Evolutionary conservation across 2,113 vertebrate genomes (phyloP).

Genomic region (Arizona elegans): DNA sequence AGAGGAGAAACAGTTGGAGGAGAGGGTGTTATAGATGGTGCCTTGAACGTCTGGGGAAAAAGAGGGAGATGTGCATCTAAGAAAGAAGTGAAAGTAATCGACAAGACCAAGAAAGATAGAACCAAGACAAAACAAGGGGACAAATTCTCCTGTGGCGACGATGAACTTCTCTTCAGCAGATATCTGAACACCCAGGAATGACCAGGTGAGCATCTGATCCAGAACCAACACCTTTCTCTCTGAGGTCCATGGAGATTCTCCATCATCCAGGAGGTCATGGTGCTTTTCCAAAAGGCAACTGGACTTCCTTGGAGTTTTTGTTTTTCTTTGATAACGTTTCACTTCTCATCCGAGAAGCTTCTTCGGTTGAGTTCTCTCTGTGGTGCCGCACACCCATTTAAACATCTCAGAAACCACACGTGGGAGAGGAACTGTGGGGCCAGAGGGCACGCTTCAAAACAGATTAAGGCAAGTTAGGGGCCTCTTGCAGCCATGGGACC

Average conservation of each 20-base stretch:
- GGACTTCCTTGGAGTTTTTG: too few relatives aligned
- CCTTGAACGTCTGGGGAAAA: too few relatives aligned
- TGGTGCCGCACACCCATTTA: not conserved
- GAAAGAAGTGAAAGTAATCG: too few relatives aligned
- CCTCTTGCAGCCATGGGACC: not conserved
- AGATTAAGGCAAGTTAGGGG: not conserved
- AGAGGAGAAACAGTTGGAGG: too few relatives aligned
- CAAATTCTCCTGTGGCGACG: not conserved
- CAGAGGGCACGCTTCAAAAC: too few relatives aligned
- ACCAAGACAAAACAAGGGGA: not conserved
- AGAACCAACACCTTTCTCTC: not conserved
- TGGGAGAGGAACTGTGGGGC: not conserved
- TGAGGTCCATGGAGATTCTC: too few relatives aligned
- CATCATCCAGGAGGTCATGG: too few relatives aligned
- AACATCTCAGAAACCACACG: not conserved
- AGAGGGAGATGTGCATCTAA: too few relatives aligned
- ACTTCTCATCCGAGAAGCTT: too few relatives aligned
- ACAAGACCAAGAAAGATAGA: not conserved
- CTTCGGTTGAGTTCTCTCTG: not conserved
- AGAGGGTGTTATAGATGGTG: too few relatives aligned
- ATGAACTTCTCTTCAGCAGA: not conserved
- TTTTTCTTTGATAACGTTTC: too few relatives aligned
- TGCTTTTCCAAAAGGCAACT: too few relatives aligned
- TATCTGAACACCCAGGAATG: not conserved
- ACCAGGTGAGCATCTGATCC: not conserved